phyloP scores from a whole-genome alignment of 2,888 invertebrate genomes.

The Protodeltote pygarga region DNA sequence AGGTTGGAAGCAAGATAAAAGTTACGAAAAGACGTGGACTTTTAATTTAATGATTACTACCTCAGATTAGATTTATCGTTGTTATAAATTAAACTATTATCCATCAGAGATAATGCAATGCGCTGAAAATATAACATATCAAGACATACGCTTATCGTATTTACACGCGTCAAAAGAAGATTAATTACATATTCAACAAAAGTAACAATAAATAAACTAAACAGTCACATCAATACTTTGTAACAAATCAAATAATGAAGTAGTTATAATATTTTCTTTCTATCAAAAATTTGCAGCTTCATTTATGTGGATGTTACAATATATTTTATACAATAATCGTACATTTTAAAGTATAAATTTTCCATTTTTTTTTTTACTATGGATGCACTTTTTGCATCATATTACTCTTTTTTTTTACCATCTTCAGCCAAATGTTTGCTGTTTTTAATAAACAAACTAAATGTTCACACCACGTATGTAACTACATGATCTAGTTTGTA shows the following conservation, averaged over 20 bases:
- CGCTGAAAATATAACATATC: constrained; percentile 17
- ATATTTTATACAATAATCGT: constrained; percentile 23
- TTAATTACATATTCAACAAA: constrained; percentile 28
- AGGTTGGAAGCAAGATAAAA: constrained; percentile 22
- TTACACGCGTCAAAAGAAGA: constrained; percentile 29
- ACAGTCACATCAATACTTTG: constrained; percentile 29
- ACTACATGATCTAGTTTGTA: constrained; percentile 29
- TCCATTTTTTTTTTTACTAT: constrained; percentile 31
- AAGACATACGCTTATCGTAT: constrained; percentile 19
- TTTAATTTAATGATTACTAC: constrained; percentile 24
- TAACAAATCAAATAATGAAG: constrained; percentile 30
- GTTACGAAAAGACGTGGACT: constrained; percentile 7
- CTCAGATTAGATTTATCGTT: constrained; percentile 24
- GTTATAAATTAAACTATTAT: constrained; percentile 37
- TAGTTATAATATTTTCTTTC: constrained; percentile 9
- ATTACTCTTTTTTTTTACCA: constrained; percentile 28
- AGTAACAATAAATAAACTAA: constrained; percentile 40
- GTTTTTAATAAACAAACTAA: constrained; percentile 19
- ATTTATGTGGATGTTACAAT: constrained; percentile 6
- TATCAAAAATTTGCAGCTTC: constrained; percentile 18
- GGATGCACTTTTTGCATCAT: constrained; percentile 20
- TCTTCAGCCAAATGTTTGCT: constrained; percentile 22
- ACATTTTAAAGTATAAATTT: constrained; percentile 29
- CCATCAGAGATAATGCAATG: constrained; percentile 22
- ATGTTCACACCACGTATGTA: constrained; percentile 25